These are phyloP conservation scores for Tragulus kanchil DNA, from an alignment of 2,113 vertebrate genomes.

Conservation along the genomic window DNA sequence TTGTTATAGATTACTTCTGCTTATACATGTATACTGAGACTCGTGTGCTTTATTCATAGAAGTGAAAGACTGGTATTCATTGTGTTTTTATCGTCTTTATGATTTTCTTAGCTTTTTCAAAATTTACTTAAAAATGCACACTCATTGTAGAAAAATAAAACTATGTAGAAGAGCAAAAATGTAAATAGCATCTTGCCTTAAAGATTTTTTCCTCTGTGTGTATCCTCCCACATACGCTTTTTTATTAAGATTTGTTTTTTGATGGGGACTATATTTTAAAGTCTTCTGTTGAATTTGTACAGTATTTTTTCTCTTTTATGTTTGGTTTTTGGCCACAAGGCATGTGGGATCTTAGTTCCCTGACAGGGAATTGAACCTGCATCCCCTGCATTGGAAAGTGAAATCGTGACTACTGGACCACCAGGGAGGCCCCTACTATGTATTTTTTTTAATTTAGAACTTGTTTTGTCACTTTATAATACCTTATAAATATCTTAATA, in stretches of 20 bases:
- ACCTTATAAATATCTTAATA: neutral
- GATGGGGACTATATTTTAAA: neutral
- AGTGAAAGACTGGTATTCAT: neutral
- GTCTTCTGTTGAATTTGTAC: neutral
- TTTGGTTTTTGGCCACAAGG: neutral
- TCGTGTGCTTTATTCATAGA: neutral
- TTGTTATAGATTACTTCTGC: neutral
- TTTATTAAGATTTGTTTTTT: neutral
- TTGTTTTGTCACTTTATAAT: neutral
- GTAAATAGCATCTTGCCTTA: neutral
- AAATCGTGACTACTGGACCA: neutral
- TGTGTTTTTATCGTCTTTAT: neutral
- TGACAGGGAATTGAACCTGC: neutral
- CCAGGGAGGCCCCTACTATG: neutral
- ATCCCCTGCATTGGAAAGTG: neutral
- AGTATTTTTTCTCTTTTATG: neutral
- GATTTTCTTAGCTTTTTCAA: neutral
- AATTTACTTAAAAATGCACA: neutral
- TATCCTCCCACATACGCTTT: neutral
- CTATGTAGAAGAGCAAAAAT: neutral
- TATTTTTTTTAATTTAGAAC: neutral
- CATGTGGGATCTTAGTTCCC: neutral
- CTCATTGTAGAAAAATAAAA: conserved; percentile 37
- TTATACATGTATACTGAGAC: neutral
- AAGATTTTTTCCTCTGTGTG: neutral